Conservation (phyloP, 2,113 vertebrate species). For the Holacanthus passer region DNA sequence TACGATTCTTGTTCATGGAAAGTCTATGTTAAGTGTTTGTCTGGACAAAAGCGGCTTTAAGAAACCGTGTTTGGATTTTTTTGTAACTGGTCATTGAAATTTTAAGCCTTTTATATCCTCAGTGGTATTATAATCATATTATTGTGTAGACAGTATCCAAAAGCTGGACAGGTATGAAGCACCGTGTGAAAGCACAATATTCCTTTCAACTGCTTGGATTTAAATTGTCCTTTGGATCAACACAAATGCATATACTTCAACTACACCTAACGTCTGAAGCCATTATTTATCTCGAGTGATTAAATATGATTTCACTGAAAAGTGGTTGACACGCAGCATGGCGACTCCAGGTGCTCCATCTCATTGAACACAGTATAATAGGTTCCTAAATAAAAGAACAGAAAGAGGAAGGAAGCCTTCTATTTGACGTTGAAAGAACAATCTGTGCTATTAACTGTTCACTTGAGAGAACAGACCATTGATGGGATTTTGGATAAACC, state of each 20-base stretch:
- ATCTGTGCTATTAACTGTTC: not conserved
- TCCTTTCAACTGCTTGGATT: not conserved
- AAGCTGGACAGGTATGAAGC: not conserved
- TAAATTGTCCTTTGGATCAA: not conserved
- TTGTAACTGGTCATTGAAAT: not conserved
- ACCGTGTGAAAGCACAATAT: not conserved
- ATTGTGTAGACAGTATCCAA: not conserved
- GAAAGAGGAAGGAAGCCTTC: conserved; percentile 24
- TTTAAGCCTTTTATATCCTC: not conserved
- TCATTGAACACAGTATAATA: conserved; percentile 27
- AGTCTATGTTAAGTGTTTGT: conserved; percentile 7
- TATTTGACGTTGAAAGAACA: conserved; percentile 23
- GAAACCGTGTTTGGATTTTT: not conserved
- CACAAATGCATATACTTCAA: not conserved
- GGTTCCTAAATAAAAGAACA: conserved; percentile 53
- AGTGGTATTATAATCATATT: not conserved
- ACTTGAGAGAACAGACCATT: conserved; percentile 8
- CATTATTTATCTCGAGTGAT: not conserved
- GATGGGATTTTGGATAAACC: conserved; percentile 48
- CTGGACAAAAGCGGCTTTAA: conserved; percentile 24
- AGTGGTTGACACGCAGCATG: conserved; percentile 9
- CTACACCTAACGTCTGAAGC: conserved; percentile 18
- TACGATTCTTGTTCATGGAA: not conserved
- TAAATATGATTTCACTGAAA: not conserved
- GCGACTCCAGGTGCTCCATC: conserved; percentile 17